Base-by-base conservation (phyloP, 2,797 vertebrate species). In the Lepus townsendii region DNA sequence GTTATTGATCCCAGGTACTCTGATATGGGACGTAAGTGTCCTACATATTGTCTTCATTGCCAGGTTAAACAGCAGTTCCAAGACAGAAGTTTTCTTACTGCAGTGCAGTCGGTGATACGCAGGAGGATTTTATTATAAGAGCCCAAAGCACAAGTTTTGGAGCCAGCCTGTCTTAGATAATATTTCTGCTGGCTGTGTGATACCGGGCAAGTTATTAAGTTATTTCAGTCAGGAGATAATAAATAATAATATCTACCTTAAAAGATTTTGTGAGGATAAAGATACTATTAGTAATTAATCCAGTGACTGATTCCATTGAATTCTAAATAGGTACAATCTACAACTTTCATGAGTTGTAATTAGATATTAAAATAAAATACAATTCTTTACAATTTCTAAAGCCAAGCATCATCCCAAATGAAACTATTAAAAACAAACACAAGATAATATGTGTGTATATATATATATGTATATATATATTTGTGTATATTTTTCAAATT, bases 281-380 rank as follows among this genome's bases (percentile, higher is more conserved):
- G 71, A 85, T 35, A 52, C 47, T 79, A 1, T 82, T 63, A 88
- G 30, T 52, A 93, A 71, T 85, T 96, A 88, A 52, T 32, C 82
- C 0, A 78, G 24, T 32, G 32, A 22, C 32, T 90, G 50, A 13
- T 24, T 75, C n/a, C 24, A 3, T 0, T 83, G 77, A 88, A 30
- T 62, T 94, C 47, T 78, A 77, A 95, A 85, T 71, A 85, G 20
- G 35, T 84, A 16, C 54, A 93, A 85, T 26, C 66, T 30, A 71
- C 3, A 35, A 52, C 80, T 83, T 90, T 79, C 73, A 32, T 83
- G 83, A 93, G n/a, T 26, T 82, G 7, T 85, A 93, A 95, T 66
- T 83, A 90, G 73, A 85, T 83, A 83, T 54, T 93, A 94, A 86
- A 82, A 88, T 72, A 62, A 42, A 38, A 16, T 2, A 65, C 30